Percentiles rank a stretch among this genome's conserved stretches.
These are phyloP conservation scores for Gastrophryne carolinensis DNA, from an alignment of 2,797 vertebrate species.

Conservation along the genomic window DNA sequence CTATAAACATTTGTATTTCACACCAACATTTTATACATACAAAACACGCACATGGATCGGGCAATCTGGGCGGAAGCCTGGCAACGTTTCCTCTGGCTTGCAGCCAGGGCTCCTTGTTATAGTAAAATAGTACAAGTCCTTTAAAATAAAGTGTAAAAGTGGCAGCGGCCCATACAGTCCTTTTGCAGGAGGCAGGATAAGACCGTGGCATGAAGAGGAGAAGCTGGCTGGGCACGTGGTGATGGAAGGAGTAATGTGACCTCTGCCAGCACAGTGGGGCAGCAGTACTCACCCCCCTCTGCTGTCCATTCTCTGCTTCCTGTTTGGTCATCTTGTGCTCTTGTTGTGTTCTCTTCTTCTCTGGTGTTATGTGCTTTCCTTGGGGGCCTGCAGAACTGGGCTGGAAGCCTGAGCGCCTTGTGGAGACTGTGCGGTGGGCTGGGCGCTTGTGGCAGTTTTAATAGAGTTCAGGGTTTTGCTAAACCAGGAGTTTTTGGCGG, in stretches of 20 bases:
- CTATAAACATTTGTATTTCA: conserved; percentile 49
- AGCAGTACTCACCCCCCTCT: neutral
- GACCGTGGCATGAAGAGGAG: neutral
- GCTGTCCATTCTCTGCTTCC: neutral
- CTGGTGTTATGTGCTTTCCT: conserved; percentile 83
- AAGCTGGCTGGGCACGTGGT: conserved; percentile 4
- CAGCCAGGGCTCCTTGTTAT: conserved; percentile 14
- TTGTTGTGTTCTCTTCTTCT: conserved; percentile 43
- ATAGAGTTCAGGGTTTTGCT: conserved; percentile 98
- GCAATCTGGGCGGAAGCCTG: conserved; percentile 8
- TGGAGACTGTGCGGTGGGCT: conserved; percentile 62
- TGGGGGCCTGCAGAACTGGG: conserved; percentile 73
- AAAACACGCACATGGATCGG: conserved; percentile 45
- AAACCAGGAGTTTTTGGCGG: conserved; percentile 99
- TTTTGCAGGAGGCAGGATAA: neutral
- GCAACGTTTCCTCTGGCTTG: neutral
- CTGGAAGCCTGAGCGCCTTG: conserved; percentile 54
- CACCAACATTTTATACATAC: conserved; percentile 47
- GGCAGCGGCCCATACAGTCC: conserved; percentile 23
- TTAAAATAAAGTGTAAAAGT: conserved; percentile 53
- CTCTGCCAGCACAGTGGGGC: neutral
- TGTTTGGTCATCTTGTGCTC: conserved; percentile 65
- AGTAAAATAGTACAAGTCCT: conserved; percentile 47
- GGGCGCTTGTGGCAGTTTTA: conserved; percentile 82
- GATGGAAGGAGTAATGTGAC: neutral